These are phyloP conservation scores for Gobio gobio DNA, from an alignment of 2,113 vertebrate genomes.

Conservation along the genomic window DNA sequence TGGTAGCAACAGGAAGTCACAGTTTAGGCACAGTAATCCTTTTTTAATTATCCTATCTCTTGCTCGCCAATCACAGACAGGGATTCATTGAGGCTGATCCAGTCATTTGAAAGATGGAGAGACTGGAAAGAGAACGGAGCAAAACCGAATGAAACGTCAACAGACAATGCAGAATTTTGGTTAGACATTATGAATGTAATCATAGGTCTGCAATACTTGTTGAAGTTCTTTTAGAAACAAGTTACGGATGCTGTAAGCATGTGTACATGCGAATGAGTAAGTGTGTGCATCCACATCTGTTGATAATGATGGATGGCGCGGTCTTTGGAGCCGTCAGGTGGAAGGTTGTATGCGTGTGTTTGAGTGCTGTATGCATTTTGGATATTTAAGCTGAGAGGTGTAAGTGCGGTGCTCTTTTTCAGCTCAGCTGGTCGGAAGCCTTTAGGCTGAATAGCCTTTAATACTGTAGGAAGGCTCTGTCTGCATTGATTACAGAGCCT, in stretches of 20 bases:
- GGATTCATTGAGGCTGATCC: not conserved
- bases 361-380: constrained; percentile 18
- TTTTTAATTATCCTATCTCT: not conserved
- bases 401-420: constrained; percentile 41
- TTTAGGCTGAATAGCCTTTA: constrained; percentile 42
- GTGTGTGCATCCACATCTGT: not conserved
- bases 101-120: not conserved
- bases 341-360: constrained; percentile 30
- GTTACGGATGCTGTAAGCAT: constrained; percentile 49
- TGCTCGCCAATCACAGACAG: not conserved
- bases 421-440: constrained; percentile 36
- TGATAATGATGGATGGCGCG: constrained; percentile 3
- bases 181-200: constrained; percentile 1
- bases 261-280: not conserved
- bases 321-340: constrained; percentile 18
- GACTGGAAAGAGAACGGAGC: not conserved
- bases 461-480: constrained; percentile 46
- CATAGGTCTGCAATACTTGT: not conserved
- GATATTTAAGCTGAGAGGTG: constrained; percentile 31
- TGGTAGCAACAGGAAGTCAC: not conserved
- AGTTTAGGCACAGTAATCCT: not conserved
- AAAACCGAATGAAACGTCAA: not conserved
- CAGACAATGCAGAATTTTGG: not conserved
- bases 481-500: constrained; percentile 42
- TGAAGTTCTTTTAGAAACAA: not conserved